These are phyloP conservation scores for Babyrousa celebensis DNA, from an alignment of 2,797 vertebrate genomes.

Conservation along the genomic window DNA sequence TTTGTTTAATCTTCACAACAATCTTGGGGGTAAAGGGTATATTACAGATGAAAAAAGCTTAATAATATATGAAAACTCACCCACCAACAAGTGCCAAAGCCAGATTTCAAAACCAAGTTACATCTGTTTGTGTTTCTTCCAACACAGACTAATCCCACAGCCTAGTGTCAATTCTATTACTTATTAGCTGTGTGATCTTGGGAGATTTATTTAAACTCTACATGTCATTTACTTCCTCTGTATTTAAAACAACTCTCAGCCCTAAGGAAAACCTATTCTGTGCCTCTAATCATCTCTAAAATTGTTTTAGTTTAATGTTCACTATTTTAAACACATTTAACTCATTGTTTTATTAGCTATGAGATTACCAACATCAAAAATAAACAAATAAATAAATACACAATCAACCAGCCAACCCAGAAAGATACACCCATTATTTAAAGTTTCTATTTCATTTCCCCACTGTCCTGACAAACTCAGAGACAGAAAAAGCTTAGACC, in stretches of 20 bases:
- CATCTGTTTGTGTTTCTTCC: neutral
- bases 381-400: neutral
- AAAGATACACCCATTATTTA: slow-evolving; percentile 51
- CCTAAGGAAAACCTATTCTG: slow-evolving; percentile 47
- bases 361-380: slow-evolving; percentile 40
- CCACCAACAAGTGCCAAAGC: neutral
- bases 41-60: slow-evolving; percentile 42
- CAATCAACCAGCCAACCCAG: neutral
- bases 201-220: slow-evolving; percentile 17
- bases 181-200: neutral
- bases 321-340: slow-evolving; percentile 64
- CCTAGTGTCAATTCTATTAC: neutral
- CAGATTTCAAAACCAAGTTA: slow-evolving; percentile 9
- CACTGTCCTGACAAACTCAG: slow-evolving; percentile 44
- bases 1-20: neutral
- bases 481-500: slow-evolving; percentile 33
- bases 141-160: neutral
- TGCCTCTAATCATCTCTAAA: slow-evolving; percentile 32
- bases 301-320: slow-evolving; percentile 46
- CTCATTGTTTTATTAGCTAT: slow-evolving; percentile 56
- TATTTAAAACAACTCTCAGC: slow-evolving; percentile 1
- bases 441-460: slow-evolving; percentile 68
- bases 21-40: neutral
- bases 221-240: slow-evolving; percentile 9
- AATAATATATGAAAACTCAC: neutral